Conservation (phyloP, 2,888 invertebrate species). For the Nasonia oneida region DNA sequence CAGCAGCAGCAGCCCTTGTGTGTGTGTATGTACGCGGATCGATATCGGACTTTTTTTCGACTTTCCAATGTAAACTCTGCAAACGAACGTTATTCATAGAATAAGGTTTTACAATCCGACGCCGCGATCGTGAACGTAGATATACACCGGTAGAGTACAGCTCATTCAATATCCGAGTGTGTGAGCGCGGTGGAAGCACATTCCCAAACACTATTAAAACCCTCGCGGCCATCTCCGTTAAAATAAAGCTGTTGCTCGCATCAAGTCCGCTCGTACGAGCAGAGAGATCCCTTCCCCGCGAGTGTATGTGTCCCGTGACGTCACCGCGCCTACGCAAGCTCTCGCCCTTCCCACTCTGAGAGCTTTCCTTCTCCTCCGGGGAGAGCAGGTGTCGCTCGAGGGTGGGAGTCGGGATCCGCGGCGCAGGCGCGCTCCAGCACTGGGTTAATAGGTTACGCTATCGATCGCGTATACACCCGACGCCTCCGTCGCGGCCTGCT, state of each 20-base stretch:
- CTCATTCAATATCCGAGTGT: not conserved
- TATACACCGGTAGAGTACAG: too few relatives aligned
- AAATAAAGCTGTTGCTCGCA: constrained; percentile 65
- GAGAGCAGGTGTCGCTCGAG: constrained; percentile 41
- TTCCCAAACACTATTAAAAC: not conserved
- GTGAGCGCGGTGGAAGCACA: not conserved
- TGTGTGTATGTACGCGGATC: not conserved
- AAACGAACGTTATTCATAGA: too few relatives aligned
- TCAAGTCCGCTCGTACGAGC: not conserved
- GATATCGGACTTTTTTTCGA: not conserved
- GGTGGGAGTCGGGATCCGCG: not conserved
- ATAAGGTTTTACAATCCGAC: too few relatives aligned
- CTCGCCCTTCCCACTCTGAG: constrained; percentile 50
- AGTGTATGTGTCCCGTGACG: constrained; percentile 70
- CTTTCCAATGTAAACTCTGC: too few relatives aligned
- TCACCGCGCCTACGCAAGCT: constrained; percentile 63
- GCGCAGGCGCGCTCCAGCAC: constrained; percentile 68
- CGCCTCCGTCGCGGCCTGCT: not conserved
- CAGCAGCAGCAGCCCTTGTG: not conserved
- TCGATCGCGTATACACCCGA: constrained; percentile 69
- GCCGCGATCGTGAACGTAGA: too few relatives aligned
- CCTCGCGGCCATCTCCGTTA: not conserved
- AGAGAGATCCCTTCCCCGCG: constrained; percentile 35
- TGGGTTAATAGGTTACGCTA: constrained; percentile 79
- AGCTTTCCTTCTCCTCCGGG: not conserved